These are phyloP conservation scores for Arremon brunneinucha DNA, from an alignment of 2,797 vertebrate genomes.

Conservation along the genomic window DNA sequence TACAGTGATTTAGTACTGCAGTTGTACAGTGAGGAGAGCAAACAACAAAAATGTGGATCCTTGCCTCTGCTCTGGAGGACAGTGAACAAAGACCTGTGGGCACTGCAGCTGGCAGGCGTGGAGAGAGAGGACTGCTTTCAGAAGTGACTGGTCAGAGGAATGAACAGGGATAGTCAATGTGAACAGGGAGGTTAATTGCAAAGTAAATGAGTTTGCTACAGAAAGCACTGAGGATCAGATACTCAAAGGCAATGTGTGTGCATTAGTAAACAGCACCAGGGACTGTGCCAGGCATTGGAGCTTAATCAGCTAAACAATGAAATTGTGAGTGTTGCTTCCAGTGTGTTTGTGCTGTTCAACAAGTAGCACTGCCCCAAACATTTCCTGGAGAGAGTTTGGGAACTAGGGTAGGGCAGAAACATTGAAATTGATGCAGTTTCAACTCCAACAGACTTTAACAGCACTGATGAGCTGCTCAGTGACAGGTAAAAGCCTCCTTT, in stretches of 20 bases:
- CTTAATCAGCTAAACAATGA: background rate
- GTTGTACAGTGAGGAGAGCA: background rate
- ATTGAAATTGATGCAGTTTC: background rate
- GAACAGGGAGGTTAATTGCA: background rate
- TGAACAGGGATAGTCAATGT: background rate
- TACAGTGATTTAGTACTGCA: background rate
- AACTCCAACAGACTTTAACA: background rate
- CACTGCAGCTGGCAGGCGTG: background rate
- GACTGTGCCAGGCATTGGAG: background rate
- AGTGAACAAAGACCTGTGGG: background rate
- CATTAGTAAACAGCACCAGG: background rate
- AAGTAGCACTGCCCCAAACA: background rate
- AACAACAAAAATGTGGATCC: background rate
- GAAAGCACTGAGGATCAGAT: background rate
- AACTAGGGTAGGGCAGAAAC: background rate
- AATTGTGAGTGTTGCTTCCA: background rate
- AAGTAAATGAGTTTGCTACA: background rate
- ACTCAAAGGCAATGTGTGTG: background rate
- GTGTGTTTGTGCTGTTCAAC: background rate
- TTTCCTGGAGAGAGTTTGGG: background rate
- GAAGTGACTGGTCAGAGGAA: background rate
- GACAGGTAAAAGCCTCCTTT: background rate
- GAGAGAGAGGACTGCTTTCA: background rate
- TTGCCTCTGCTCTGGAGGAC: conserved; percentile 14
- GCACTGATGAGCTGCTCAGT: background rate